A percentile compares a stretch with the other conserved stretches of the same genome.
phyloP scores from a whole-genome alignment of 2,113 vertebrate species.

The Urocolius indicus region DNA sequence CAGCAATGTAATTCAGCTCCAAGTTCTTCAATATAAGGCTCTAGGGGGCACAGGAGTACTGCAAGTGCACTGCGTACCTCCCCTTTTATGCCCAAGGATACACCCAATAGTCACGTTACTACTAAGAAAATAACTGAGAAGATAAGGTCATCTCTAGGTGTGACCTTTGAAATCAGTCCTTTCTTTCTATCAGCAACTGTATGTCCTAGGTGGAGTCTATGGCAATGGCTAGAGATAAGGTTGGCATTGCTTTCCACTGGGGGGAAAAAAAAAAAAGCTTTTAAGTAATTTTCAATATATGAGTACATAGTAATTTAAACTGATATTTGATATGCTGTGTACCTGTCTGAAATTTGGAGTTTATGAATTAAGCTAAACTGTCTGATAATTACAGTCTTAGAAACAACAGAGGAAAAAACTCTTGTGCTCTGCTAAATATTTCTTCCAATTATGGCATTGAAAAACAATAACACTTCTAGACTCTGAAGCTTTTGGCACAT shows the following conservation, averaged over 20 bases:
- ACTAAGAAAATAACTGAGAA: background rate
- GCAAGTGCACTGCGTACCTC: background rate
- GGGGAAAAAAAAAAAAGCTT: background rate
- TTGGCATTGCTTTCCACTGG: background rate
- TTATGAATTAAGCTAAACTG: background rate
- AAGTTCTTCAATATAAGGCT: background rate
- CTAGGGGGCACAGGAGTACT: constrained; percentile 36
- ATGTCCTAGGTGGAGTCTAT: background rate
- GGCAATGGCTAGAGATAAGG: background rate
- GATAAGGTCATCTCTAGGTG: background rate
- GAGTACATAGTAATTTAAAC: background rate
- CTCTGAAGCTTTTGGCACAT: background rate
- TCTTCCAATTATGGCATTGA: background rate
- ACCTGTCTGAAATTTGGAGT: background rate
- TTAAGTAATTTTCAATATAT: background rate
- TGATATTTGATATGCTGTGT: background rate
- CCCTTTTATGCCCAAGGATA: background rate
- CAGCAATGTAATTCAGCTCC: background rate
- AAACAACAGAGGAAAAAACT: background rate
- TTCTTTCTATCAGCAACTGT: background rate
- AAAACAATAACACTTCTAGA: background rate
- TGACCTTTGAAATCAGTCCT: background rate
- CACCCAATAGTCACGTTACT: background rate
- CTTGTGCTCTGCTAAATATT: background rate
- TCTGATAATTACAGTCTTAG: background rate